These are phyloP conservation scores for Calypte anna DNA, from an alignment of 2,113 vertebrate species.

Conservation along the genomic window DNA sequence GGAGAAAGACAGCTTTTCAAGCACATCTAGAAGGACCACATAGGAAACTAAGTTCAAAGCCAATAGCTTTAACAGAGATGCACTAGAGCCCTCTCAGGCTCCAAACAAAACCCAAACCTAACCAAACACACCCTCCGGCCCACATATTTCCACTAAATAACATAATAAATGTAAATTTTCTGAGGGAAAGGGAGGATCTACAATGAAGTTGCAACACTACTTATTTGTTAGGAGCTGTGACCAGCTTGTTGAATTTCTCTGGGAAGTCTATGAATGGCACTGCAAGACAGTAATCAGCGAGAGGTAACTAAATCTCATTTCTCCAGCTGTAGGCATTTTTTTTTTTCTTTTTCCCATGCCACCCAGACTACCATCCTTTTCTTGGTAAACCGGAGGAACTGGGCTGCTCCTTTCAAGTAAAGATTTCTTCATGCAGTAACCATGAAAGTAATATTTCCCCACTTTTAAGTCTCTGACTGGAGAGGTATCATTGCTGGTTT, in stretches of 20 bases:
- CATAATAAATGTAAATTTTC: not conserved
- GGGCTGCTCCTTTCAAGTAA: not conserved
- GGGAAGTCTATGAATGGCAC: not conserved
- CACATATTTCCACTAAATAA: not conserved
- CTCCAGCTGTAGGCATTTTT: not conserved
- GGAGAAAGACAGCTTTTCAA: not conserved
- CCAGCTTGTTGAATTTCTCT: not conserved
- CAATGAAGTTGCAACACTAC: not conserved
- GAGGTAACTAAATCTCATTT: not conserved
- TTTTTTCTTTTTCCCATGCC: not conserved
- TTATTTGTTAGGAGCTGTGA: not conserved
- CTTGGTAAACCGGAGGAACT: not conserved
- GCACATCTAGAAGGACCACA: not conserved
- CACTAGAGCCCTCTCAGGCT: not conserved
- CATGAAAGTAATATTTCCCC: not conserved
- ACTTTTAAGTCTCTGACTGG: not conserved
- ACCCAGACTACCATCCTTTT: fast-evolving
- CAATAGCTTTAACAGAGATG: not conserved
- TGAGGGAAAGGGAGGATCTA: not conserved
- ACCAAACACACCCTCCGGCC: not conserved
- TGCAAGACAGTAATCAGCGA: not conserved
- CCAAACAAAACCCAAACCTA: not conserved
- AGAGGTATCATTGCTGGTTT: not conserved
- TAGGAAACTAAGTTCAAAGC: not conserved
- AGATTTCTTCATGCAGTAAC: not conserved